These are phyloP conservation scores for Apotomis turbidana DNA, from an alignment of 2,888 invertebrate genomes.

Conservation along the genomic window DNA sequence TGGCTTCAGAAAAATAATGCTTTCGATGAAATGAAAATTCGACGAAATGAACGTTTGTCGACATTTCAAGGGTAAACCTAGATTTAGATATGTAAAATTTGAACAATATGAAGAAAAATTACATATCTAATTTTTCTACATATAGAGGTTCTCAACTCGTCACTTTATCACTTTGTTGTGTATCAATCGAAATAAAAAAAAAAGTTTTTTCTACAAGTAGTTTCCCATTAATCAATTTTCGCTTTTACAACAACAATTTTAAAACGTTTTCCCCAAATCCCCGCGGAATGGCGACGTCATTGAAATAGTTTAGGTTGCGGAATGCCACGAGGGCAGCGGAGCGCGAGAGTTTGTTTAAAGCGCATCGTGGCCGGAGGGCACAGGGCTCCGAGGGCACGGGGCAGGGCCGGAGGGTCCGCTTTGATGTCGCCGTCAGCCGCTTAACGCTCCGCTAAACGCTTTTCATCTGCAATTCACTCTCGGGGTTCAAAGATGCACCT, in stretches of 20 bases:
- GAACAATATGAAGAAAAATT: no score
- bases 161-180: no score
- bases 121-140: no score
- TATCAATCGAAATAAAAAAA: no score
- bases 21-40: no score
- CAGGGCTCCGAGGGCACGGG: neutral
- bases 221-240: neutral
- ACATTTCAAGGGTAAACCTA: no score
- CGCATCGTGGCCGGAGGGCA: constrained; percentile 33
- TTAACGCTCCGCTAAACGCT: constrained; percentile 37
- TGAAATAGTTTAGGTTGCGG: constrained; percentile 49
- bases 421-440: constrained; percentile 48
- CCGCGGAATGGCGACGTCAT: constrained; percentile 41
- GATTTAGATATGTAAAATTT: no score
- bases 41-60: no score
- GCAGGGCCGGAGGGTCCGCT: constrained; percentile 49
- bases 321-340: constrained; percentile 40
- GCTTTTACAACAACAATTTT: constrained; percentile 19
- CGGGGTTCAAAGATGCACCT: constrained; percentile 10
- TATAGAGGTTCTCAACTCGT: no score
- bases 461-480: constrained; percentile 37
- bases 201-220: no score
- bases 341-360: constrained; percentile 47
- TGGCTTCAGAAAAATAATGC: no score
- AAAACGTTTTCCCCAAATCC: constrained; percentile 34